A percentile compares a stretch with the other conserved stretches of the same genome.
Conservation (phyloP, 2,797 vertebrate genomes). For the Mus minutoides region DNA sequence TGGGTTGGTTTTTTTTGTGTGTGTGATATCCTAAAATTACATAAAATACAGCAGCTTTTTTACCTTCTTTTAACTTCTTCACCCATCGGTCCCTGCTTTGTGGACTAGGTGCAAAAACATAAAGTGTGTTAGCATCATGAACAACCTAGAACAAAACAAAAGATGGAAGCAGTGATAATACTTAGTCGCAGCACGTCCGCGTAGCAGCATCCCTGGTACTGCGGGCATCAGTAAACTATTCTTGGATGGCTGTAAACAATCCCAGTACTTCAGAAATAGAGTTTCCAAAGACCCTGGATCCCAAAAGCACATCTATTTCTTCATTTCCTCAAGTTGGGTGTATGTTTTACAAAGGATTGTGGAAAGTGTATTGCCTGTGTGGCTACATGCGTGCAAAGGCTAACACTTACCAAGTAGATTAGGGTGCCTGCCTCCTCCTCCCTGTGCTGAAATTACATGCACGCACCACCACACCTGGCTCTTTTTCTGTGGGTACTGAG, state of each 20-base stretch:
- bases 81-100: slow-evolving; percentile 94
- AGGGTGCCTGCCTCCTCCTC: neutral
- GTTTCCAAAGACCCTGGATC: neutral
- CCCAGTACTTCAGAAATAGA: neutral
- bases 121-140: slow-evolving; percentile 92
- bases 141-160: slow-evolving; percentile 90
- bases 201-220: neutral
- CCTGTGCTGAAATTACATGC: neutral
- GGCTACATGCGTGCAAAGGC: neutral
- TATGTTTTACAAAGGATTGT: neutral
- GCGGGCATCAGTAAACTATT: neutral
- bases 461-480: neutral
- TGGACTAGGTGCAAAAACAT: slow-evolving; percentile 93
- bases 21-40: neutral
- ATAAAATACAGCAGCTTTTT: slow-evolving; percentile 51
- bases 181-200: neutral
- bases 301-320: neutral
- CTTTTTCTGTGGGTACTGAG: neutral
- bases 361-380: neutral
- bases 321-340: neutral
- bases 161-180: neutral
- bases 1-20: neutral
- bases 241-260: neutral
- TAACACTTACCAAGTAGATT: neutral
- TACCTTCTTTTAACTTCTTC: slow-evolving; percentile 95